These are phyloP conservation scores for Heliconius erato DNA, from an alignment of 2,888 invertebrate species.

Conservation along the genomic window DNA sequence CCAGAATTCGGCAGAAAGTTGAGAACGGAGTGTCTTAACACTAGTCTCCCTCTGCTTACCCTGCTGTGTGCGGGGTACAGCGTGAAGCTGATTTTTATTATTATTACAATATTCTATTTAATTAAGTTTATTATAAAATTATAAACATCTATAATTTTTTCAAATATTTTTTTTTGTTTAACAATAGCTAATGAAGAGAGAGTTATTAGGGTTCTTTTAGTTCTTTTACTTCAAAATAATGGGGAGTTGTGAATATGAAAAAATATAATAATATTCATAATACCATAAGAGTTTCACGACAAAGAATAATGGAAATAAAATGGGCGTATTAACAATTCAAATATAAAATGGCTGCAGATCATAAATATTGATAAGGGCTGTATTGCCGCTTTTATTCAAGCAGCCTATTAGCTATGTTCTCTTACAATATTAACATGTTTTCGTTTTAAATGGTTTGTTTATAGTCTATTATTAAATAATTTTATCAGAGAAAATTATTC, in stretches of 20 bases:
- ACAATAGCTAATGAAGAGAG: not conserved
- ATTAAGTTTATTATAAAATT: too few species aligned
- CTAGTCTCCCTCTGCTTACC: too few species aligned
- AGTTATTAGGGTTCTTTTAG: not conserved
- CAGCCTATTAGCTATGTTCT: conserved; percentile 12
- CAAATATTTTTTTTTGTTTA: not conserved
- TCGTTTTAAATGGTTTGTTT: conserved; percentile 8
- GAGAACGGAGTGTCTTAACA: too few species aligned
- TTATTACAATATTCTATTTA: too few species aligned
- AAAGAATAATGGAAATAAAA: conserved; percentile 29
- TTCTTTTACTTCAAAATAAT: not conserved
- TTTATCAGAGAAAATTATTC: not conserved
- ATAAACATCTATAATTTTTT: not conserved
- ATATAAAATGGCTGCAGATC: conserved; percentile 29
- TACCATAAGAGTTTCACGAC: conserved; percentile 12
- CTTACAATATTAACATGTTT: conserved; percentile 17
- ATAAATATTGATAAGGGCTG: conserved; percentile 33
- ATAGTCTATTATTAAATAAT: conserved; percentile 20
- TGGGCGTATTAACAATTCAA: conserved; percentile 35
- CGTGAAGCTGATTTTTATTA: too few species aligned
- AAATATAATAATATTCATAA: not conserved
- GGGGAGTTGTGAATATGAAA: not conserved
- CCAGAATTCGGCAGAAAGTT: too few species aligned
- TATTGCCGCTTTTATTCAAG: conserved; percentile 34
- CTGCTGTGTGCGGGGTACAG: too few species aligned